A percentile compares a stretch with the other conserved stretches of the same genome.
phyloP scores from a whole-genome alignment of 2,888 invertebrate species.

The Physocephala rufipes region DNA sequence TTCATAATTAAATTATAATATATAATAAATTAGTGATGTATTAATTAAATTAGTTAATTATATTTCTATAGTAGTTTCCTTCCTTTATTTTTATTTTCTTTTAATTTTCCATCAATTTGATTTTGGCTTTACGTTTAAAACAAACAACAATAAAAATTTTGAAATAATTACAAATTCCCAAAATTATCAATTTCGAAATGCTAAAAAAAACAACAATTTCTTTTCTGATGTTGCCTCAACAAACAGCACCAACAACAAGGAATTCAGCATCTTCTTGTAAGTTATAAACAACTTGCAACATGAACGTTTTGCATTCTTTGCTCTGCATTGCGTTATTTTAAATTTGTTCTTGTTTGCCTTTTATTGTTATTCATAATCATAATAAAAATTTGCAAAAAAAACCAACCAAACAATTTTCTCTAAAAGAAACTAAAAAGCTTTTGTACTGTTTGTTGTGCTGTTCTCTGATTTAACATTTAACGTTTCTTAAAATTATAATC shows the following conservation, averaged over 20 bases:
- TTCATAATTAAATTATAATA: too few species aligned
- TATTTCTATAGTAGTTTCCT: constrained; percentile 10
- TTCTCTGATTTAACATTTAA: constrained; percentile 33
- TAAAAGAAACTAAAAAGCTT: constrained; percentile 13
- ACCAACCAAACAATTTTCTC: too few species aligned
- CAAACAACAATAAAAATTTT: constrained; percentile 1
- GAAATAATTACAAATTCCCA: constrained; percentile 17
- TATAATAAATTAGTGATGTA: too few species aligned
- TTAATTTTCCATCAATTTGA: neutral
- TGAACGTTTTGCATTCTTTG: constrained; percentile 31
- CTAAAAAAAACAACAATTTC: constrained; percentile 40
- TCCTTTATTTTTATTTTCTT: neutral
- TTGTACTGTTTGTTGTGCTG: constrained; percentile 37
- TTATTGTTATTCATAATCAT: constrained; percentile 32
- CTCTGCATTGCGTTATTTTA: constrained; percentile 33
- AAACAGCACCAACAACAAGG: constrained; percentile 92
- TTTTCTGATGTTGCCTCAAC: constrained; percentile 56
- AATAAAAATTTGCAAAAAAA: constrained; percentile 7
- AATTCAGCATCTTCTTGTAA: constrained; percentile 91
- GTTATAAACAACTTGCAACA: constrained; percentile 63
- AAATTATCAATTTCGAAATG: constrained; percentile 16
- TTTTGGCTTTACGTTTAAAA: neutral
- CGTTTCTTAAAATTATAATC: constrained; percentile 3
- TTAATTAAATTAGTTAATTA: neutral
- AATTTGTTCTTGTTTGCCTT: constrained; percentile 37